These are phyloP conservation scores for Polyodon spathula DNA, from an alignment of 2,113 vertebrate genomes.

Conservation along the genomic window DNA sequence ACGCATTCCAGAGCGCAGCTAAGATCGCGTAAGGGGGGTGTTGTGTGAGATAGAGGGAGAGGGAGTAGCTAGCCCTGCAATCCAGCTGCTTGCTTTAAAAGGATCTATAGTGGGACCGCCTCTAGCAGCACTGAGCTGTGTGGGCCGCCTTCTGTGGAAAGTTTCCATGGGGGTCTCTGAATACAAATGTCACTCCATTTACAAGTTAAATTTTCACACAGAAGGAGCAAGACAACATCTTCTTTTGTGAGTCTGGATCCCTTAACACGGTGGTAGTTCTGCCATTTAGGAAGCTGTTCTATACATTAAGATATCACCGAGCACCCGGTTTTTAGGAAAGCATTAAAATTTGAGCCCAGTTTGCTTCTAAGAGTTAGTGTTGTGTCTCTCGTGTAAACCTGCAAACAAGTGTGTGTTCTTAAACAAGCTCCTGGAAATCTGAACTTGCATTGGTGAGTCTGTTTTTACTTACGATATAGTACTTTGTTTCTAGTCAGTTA, in stretches of 20 bases:
- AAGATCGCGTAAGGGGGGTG: no score
- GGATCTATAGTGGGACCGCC: conserved; percentile 21
- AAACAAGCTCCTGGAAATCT: no score
- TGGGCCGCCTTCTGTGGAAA: conserved; percentile 31
- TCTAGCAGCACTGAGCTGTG: conserved; percentile 1
- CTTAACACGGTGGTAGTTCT: conserved; percentile 28
- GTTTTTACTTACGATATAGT: no score
- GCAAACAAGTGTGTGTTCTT: background rate
- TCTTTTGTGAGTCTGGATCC: conserved; percentile 49
- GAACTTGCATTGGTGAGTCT: no score
- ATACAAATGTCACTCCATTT: conserved; percentile 52
- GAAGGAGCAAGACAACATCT: conserved; percentile 46
- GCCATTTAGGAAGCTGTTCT: conserved; percentile 12
- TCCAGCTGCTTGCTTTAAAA: conserved; percentile 13
- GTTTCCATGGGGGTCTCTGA: conserved; percentile 30
- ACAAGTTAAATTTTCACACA: conserved; percentile 42
- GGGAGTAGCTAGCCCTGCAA: no score
- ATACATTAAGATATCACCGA: conserved; percentile 18
- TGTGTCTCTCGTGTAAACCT: background rate
- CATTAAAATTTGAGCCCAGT: background rate
- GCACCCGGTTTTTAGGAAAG: background rate
- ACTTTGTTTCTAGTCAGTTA: no score
- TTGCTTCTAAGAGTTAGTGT: background rate
- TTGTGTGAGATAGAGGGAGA: no score
- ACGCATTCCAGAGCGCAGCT: no score